phyloP scores from a whole-genome alignment of 2,888 invertebrate species.

The Leptarthrus brevirostris region DNA sequence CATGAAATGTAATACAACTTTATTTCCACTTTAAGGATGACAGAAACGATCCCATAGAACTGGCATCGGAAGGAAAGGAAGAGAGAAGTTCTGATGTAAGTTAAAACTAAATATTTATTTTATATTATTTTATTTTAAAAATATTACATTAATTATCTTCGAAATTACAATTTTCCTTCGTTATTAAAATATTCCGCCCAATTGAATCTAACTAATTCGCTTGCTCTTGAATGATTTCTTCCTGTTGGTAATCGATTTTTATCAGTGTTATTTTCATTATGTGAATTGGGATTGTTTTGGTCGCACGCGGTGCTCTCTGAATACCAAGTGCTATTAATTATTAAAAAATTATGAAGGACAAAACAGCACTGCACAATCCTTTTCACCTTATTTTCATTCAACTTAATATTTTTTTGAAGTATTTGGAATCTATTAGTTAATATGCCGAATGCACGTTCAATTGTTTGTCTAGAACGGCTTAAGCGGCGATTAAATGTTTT shows the following conservation, averaged over 20 bases:
- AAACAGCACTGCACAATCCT: too few species aligned
- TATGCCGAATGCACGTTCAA: conserved; percentile 56
- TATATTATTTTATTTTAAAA: neutral
- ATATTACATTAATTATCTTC: neutral
- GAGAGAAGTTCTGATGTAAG: neutral
- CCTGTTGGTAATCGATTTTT: neutral
- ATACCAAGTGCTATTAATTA: conserved; percentile 15
- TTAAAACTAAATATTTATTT: neutral
- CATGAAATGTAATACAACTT: neutral
- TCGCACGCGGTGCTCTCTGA: too few species aligned
- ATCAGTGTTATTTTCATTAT: neutral
- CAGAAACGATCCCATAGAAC: neutral
- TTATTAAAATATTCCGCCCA: conserved; percentile 29
- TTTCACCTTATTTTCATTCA: conserved; percentile 53
- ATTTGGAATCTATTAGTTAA: conserved; percentile 57
- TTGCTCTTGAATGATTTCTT: neutral
- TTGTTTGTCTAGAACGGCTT: conserved; percentile 52
- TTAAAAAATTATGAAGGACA: conserved; percentile 53
- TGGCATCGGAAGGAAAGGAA: neutral
- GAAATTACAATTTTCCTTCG: conserved; percentile 10
- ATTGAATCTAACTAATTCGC: neutral
- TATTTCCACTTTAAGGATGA: neutral
- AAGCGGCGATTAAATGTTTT: conserved; percentile 48
- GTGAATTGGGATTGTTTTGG: neutral
- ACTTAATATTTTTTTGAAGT: conserved; percentile 55